phyloP scores from a whole-genome alignment of 2,888 invertebrate species.

The Tiliacea citrago region DNA sequence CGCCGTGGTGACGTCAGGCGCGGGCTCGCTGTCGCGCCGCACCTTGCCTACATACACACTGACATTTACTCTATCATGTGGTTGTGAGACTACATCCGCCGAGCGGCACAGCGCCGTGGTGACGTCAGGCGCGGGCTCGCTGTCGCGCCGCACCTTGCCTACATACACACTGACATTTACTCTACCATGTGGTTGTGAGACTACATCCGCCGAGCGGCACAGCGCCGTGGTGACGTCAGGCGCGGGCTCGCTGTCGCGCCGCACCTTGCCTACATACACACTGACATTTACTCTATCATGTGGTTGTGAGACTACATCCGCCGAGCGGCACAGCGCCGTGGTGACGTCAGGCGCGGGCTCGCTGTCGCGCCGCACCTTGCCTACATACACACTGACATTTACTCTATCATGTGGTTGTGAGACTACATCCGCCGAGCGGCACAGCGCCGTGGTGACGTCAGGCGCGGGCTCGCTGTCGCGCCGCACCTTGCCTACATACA shows the following conservation, averaged over 20 bases:
- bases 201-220: background rate
- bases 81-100: background rate
- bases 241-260: slow-evolving; percentile 3
- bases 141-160: slow-evolving; percentile 3
- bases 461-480: slow-evolving; percentile 79
- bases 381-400: slow-evolving; percentile 1
- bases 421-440: slow-evolving; percentile 76
- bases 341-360: slow-evolving; percentile 3
- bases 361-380: slow-evolving; percentile 2
- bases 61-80: slow-evolving; percentile 14
- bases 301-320: background rate
- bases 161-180: slow-evolving; percentile 3
- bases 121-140: slow-evolving; percentile 3
- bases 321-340: background rate
- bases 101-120: slow-evolving; percentile 1
- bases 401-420: background rate
- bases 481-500: slow-evolving; percentile 80
- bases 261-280: slow-evolving; percentile 5
- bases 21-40: slow-evolving; percentile 79
- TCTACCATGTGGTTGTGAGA: slow-evolving; percentile 1
- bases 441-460: slow-evolving; percentile 76
- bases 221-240: slow-evolving; percentile 2
- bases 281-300: slow-evolving; percentile 1
- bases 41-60: slow-evolving; percentile 77
- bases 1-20: slow-evolving; percentile 71